Evolutionary conservation across 2,888 invertebrate genomes (phyloP), one percentile per base, ranked within the genome.

Genomic region (Erebia ligea): DNA sequence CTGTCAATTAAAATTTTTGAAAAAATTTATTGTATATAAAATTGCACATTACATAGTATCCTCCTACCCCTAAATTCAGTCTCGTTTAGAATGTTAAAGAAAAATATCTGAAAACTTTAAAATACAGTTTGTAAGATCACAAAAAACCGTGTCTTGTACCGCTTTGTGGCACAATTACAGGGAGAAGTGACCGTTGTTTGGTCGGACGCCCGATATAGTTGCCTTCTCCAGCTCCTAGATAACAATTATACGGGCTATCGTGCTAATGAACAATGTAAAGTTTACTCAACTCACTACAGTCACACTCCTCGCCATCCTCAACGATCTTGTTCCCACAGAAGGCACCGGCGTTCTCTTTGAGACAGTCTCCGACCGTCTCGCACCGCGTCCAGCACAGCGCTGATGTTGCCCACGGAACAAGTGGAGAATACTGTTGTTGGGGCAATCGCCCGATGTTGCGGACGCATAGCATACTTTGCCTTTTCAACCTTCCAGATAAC

Each of bases 251-350:
- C 0, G 98, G 98, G 90, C 97, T 98, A 91, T 99, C 99, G 90
- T 99, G 99, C 98, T 98, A 90, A 2, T 89, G 81, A 45, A 6
- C 1, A 52, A 19, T 2, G 2, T 10, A n/a, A 52, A 9, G 54
- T 19, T 19, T 2, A 4, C 11, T 42, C 6, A n/a, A 75, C 81
- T 79, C 63, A 93, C 93, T 98, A 83, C 98, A 98, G 88, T 99
- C 99, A 85, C 99, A 99, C 90, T 99, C 98, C 90, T 99, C 99
- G 63, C 98, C 98, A 40, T 96, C 97, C 87, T 99, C 99, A 0
- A 98, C 98, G 81, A 99, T 98, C 92, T 99, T 99, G 91, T 99
- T 99, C 69, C 99, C 99, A 90, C 99, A 99, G 95, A 99, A 99
- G 42, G 99, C 98, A 71, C 98, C 98, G 73, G 96, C 96, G 68